Evolutionary conservation across 2,888 invertebrate species (phyloP).

Genomic region (Nipponacmea schrenckii): DNA sequence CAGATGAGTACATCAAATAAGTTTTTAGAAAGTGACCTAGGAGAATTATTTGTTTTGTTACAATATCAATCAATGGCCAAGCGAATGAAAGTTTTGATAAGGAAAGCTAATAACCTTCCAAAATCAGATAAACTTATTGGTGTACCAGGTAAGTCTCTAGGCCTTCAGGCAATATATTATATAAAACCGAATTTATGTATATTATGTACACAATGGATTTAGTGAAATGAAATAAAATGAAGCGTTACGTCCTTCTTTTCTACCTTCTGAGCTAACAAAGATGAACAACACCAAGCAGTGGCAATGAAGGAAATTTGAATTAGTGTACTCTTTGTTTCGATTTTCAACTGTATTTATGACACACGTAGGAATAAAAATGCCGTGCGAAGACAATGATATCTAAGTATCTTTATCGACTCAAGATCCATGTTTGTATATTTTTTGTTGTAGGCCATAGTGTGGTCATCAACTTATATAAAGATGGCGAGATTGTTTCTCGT

Average conservation of each 20-base stretch:
- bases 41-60: conserved; percentile 49
- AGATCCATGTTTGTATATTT: background rate
- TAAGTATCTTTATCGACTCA: too few relatives aligned
- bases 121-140: conserved; percentile 43
- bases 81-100: conserved; percentile 51
- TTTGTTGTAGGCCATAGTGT: conserved; percentile 51
- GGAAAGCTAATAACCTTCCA: conserved; percentile 49
- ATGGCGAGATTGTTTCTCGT: conserved; percentile 33
- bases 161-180: too few relatives aligned
- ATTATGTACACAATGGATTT: too few relatives aligned
- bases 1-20: conserved; percentile 50
- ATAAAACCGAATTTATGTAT: too few relatives aligned
- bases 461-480: conserved; percentile 41
- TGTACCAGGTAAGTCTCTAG: conserved; percentile 45
- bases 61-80: conserved; percentile 47
- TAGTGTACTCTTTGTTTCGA: too few relatives aligned
- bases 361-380: too few relatives aligned
- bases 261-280: background rate
- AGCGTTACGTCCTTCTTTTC: background rate
- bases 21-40: conserved; percentile 43
- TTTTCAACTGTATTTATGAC: too few relatives aligned
- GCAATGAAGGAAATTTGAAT: too few relatives aligned
- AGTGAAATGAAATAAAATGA: too few relatives aligned
- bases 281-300: too few relatives aligned
- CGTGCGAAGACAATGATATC: too few relatives aligned